phyloP scores from a whole-genome alignment of 2,888 invertebrate species.

The Hyppa rectilinea region DNA sequence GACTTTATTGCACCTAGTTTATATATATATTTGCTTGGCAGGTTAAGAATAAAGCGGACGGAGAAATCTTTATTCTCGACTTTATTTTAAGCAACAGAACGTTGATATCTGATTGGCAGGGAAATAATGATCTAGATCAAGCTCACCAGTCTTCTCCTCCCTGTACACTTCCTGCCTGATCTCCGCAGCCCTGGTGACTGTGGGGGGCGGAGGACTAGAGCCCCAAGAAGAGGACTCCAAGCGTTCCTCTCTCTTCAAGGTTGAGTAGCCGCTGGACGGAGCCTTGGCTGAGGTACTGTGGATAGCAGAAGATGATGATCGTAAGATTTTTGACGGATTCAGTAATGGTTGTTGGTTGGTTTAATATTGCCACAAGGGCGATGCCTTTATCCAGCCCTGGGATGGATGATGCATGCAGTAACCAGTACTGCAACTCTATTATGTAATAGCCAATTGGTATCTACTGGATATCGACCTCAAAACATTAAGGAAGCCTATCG shows the following conservation, averaged over 20 bases:
- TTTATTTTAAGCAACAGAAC: rapidly evolving
- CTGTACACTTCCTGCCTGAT: slow-evolving; percentile 76
- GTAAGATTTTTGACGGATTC: not conserved
- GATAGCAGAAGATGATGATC: rapidly evolving
- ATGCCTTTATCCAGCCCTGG: no score
- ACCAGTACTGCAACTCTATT: no score
- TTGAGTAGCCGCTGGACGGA: slow-evolving; percentile 88
- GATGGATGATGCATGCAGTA: no score
- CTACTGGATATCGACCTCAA: no score
- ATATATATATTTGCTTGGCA: no score
- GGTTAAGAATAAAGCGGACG: not conserved
- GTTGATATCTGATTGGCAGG: not conserved
- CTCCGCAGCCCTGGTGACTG: slow-evolving; percentile 72
- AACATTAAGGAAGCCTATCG: no score
- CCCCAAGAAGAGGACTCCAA: slow-evolving; percentile 83
- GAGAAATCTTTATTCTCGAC: not conserved
- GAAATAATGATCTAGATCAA: not conserved
- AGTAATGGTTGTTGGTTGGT: not conserved
- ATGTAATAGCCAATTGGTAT: no score
- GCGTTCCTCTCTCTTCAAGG: slow-evolving; percentile 84
- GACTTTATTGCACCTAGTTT: no score
- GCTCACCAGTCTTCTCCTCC: slow-evolving; percentile 83
- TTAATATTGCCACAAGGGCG: no score
- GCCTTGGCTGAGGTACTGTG: slow-evolving; percentile 82
- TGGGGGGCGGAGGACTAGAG: slow-evolving; percentile 75